phyloP scores from a whole-genome alignment of 1,140 invertebrate genomes.

The Augochlora pura region DNA sequence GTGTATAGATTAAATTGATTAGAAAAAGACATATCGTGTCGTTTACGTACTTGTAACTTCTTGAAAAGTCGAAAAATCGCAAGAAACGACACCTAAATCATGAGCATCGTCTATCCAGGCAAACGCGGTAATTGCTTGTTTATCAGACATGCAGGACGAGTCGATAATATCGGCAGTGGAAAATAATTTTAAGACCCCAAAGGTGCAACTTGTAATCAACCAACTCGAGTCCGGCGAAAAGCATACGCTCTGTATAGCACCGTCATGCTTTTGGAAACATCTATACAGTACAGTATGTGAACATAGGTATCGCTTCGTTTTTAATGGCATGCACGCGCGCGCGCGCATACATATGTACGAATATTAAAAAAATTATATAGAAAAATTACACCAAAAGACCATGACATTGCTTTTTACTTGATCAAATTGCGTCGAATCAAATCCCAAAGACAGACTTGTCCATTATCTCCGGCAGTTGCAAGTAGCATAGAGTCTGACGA shows the following conservation, averaged over 20 bases:
- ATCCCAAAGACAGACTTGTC: constrained; percentile 88
- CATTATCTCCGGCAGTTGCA: constrained; percentile 88
- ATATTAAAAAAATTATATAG: no score
- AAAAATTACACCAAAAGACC: not conserved
- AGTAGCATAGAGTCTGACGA: constrained; percentile 84
- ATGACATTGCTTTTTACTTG: constrained; percentile 76
- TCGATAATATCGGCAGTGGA: constrained; percentile 78
- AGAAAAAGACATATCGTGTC: not conserved
- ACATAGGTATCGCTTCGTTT: not conserved
- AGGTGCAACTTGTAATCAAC: constrained; percentile 84
- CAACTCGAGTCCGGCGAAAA: constrained; percentile 86
- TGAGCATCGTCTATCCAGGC: constrained; percentile 84
- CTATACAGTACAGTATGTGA: constrained; percentile 69
- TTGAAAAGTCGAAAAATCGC: constrained; percentile 82
- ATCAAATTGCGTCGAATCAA: constrained; percentile 83
- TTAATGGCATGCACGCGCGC: no score
- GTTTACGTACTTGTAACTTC: constrained; percentile 65
- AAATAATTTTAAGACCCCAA: constrained; percentile 86
- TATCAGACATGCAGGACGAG: constrained; percentile 75
- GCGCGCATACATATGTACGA: no score
- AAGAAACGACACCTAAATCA: constrained; percentile 86
- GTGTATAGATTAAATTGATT: no score
- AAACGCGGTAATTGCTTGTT: constrained; percentile 69
- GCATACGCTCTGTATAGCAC: constrained; percentile 82
- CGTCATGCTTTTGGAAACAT: constrained; percentile 85